These are phyloP conservation scores for Metellina segmentata DNA, from an alignment of 2,888 invertebrate genomes.

Conservation along the genomic window DNA sequence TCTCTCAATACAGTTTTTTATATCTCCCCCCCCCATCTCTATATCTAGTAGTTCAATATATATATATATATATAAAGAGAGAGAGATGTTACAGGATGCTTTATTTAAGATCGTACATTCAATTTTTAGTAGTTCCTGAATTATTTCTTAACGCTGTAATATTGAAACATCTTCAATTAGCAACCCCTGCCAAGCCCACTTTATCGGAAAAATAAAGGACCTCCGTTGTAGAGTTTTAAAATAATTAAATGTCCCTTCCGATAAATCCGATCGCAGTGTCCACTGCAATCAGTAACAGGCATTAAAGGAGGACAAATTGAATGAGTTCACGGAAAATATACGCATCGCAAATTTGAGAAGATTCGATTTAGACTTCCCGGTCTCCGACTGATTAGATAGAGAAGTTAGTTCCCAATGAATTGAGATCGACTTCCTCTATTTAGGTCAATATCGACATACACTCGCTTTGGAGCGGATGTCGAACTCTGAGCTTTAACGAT, in stretches of 20 bases:
- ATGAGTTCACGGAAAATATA: conserved; percentile 52
- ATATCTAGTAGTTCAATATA: no score
- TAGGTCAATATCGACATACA: conserved; percentile 61
- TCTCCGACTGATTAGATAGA: conserved; percentile 51
- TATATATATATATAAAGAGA: no score
- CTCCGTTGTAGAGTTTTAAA: background rate
- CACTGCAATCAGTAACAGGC: conserved; percentile 40
- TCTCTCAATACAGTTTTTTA: no score
- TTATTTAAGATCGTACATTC: no score
- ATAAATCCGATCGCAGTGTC: background rate
- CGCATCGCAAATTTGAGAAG: conserved; percentile 59
- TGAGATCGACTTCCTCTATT: conserved; percentile 52
- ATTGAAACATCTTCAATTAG: no score
- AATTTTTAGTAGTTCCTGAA: no score
- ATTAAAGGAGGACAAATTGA: conserved; percentile 62
- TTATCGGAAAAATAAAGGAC: conserved; percentile 7
- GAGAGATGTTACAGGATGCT: no score
- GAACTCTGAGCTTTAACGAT: conserved; percentile 35
- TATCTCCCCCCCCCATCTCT: no score
- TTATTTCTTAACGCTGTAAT: no score
- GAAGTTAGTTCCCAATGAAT: conserved; percentile 47
- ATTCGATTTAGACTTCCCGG: conserved; percentile 61
- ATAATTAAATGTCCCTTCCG: background rate
- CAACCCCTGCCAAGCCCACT: background rate
- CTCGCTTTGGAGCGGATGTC: conserved; percentile 38